phyloP scores from a whole-genome alignment of 2,113 vertebrate genomes.

The Burhinus bistriatus region DNA sequence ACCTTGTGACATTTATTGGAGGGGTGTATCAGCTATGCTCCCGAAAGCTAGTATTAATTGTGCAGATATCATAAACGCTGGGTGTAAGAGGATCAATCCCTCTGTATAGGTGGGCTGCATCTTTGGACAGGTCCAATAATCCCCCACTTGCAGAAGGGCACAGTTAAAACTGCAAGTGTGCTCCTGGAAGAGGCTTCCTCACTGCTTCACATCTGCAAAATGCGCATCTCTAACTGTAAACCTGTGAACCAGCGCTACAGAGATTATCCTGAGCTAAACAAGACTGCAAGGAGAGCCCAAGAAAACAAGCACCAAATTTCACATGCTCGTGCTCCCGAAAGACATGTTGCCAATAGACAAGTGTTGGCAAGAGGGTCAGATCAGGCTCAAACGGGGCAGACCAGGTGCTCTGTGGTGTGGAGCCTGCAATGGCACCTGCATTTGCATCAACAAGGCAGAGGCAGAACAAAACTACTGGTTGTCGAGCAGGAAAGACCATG shows the following conservation, averaged over 20 bases:
- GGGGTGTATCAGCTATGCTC: background rate
- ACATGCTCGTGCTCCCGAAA: accelerated
- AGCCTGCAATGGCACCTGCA: background rate
- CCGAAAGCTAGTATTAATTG: background rate
- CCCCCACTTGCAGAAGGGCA: background rate
- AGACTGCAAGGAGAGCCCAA: background rate
- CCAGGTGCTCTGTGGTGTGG: accelerated
- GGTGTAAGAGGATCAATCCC: background rate
- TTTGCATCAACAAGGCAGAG: background rate
- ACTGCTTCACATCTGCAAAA: background rate
- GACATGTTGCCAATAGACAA: accelerated
- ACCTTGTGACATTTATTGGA: background rate
- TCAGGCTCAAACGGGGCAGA: background rate
- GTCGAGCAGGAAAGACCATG: background rate
- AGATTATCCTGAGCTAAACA: background rate
- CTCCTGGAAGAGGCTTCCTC: background rate
- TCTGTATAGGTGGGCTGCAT: background rate
- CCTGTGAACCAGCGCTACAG: accelerated
- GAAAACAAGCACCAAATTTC: background rate
- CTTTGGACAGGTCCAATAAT: background rate
- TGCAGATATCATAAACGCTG: background rate
- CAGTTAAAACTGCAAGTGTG: accelerated
- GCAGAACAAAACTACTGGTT: background rate
- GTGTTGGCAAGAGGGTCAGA: background rate
- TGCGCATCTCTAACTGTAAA: background rate